Conservation (phyloP, 2,888 invertebrate genomes). For the Neoaliturus tenellus region DNA sequence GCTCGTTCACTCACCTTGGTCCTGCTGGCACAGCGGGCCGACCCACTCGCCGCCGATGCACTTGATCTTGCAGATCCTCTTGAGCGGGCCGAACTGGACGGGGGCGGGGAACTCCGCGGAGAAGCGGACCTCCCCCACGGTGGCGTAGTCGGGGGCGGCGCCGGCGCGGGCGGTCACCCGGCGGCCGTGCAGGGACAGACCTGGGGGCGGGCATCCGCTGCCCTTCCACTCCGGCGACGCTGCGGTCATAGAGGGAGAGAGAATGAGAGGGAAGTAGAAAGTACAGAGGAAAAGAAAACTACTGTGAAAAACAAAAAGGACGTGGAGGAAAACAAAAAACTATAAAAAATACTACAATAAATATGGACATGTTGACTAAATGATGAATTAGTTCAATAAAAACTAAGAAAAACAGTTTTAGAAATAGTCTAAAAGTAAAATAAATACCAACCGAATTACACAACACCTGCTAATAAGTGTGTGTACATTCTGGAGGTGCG, state of each 20-base stretch:
- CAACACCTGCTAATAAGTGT: too few relatives aligned
- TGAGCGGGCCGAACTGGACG: constrained; percentile 72
- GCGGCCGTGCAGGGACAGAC: constrained; percentile 72
- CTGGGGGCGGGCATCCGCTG: constrained; percentile 72
- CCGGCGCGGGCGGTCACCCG: constrained; percentile 70
- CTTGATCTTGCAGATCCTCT: constrained; percentile 87
- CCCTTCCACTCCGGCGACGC: constrained; percentile 55
- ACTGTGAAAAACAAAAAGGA: too few relatives aligned
- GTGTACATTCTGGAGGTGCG: too few relatives aligned
- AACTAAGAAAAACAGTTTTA: too few relatives aligned
- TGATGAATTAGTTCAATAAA: too few relatives aligned
- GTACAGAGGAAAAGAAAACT: too few relatives aligned
- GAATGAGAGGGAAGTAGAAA: not conserved
- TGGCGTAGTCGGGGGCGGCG: constrained; percentile 71
- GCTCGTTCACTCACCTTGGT: constrained; percentile 85
- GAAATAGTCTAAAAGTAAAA: too few relatives aligned
- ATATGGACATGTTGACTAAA: too few relatives aligned
- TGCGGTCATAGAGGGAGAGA: not conserved
- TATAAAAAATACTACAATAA: too few relatives aligned
- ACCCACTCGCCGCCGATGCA: constrained; percentile 92
- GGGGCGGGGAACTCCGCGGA: constrained; percentile 84
- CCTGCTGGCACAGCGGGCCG: constrained; percentile 86
- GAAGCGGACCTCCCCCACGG: constrained; percentile 79
- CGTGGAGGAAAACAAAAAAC: too few relatives aligned
- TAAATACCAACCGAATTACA: too few relatives aligned